Evolutionary conservation across 2,113 vertebrate species (phyloP).

Genomic region (Ageneiosus marmoratus): DNA sequence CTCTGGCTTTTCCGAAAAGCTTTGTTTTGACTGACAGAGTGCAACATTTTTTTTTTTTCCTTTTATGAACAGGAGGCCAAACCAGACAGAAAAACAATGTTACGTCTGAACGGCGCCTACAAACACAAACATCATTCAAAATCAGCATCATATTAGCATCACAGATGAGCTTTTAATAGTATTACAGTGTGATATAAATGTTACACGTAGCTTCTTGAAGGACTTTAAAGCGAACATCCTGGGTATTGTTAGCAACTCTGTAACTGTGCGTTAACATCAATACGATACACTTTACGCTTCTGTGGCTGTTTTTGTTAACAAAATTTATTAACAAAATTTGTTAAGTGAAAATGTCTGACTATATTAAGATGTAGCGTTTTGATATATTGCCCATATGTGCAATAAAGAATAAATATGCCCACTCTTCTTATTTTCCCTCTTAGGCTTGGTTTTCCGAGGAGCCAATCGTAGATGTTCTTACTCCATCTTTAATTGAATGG

Average conservation of each 20-base stretch:
- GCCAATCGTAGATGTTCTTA: conserved; percentile 49
- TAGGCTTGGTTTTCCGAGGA: conserved; percentile 38
- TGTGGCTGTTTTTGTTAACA: not conserved
- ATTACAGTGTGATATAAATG: not conserved
- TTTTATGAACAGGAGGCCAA: not conserved
- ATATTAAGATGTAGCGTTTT: not conserved
- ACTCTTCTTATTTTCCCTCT: conserved; percentile 4
- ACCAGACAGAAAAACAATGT: not conserved
- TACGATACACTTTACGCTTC: not conserved
- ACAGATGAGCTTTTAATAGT: not conserved
- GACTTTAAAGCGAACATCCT: not conserved
- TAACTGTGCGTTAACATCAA: not conserved
- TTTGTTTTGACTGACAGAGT: not conserved
- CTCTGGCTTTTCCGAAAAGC: not conserved
- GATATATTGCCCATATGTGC: not conserved
- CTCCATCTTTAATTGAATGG: conserved; percentile 57
- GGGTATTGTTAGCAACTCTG: not conserved
- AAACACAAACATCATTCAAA: not conserved
- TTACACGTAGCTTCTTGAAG: not conserved
- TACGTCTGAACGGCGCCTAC: not conserved
- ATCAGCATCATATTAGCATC: not conserved
- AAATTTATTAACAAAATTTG: not conserved
- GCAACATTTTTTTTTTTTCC: not conserved
- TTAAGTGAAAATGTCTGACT: not conserved
- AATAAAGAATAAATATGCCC: conserved; percentile 3